Evolutionary conservation across 2,888 invertebrate genomes (phyloP).

Genomic region (Neuroscelio doddi): DNA sequence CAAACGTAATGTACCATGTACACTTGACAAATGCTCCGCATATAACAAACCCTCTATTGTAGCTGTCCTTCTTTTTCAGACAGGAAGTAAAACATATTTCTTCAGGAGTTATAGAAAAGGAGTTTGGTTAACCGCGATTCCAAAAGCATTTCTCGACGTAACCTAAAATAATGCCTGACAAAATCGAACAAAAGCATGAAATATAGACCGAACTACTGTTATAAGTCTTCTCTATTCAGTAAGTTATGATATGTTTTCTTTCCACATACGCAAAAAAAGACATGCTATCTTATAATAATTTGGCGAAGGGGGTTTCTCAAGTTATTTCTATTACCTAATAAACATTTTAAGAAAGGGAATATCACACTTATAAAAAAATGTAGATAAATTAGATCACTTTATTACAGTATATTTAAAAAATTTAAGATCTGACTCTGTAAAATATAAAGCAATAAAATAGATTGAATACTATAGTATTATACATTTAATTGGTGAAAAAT

Average conservation of each 20-base stretch:
- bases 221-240: constrained; percentile 62
- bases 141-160: constrained; percentile 67
- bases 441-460: no score
- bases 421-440: no score
- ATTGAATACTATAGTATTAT: no score
- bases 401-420: no score
- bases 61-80: constrained; percentile 23
- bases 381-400: no score
- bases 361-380: no score
- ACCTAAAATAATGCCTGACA: constrained; percentile 70
- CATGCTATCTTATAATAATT: constrained; percentile 43
- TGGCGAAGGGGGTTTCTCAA: constrained; percentile 44
- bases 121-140: constrained; percentile 60
- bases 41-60: constrained; percentile 8
- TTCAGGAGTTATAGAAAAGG: constrained; percentile 52
- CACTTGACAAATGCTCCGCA: constrained; percentile 4
- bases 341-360: no score
- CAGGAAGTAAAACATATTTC: constrained; percentile 68
- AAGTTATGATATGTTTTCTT: constrained; percentile 69
- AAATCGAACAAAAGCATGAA: constrained; percentile 72
- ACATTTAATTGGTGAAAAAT: no score
- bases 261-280: constrained; percentile 50
- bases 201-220: constrained; percentile 62
- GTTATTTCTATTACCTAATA: constrained; percentile 38
- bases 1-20: constrained; percentile 12